Evolutionary conservation across 2,888 invertebrate genomes (phyloP), one percentile per base, ranked within the genome.

Genomic region (Conistra vaccinii): DNA sequence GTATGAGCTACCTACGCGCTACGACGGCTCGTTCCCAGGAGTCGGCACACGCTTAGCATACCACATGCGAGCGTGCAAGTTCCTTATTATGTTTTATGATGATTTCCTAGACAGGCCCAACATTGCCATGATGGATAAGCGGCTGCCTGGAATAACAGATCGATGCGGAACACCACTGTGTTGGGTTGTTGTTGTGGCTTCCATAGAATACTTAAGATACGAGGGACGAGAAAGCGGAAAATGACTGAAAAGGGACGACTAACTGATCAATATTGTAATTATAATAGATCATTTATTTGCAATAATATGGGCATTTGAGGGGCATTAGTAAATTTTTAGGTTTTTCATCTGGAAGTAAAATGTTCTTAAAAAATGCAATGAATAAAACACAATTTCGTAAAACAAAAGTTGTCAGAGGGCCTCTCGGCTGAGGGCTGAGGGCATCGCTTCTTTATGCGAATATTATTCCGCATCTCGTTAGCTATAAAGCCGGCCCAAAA

Each of bases 11-110:
- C 26, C 23, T n/a, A n/a, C n/a, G n/a, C n/a, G n/a, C n/a, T n/a
- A 0, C 20, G n/a, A 23, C 57, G 32, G 32, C 32, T 51, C 23
- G 73, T 84, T 84, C 86, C 77, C 85, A 85, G 69, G 63, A 61
- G 62, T 17, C 63, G 26, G 72, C 74, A 63, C 84, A 39, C 63
- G 76, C 65, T 57, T 12, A n/a, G 81, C 79, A 85, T 85, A 79
- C 26, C 9, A 58, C 51, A 74, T 55, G 66, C 35, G 71, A 12
- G 26, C 62, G 74, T 32, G 63, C 74, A 55, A 58, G 69, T 67
- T 81, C 75, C 73, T 78, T 48, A 65, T 70, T 62, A 57, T 66
- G 65, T 63, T 73, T 45, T 75, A 67, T 66, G 78, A 73, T 75
- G 67, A 66, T 71, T 68, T 71, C 61, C 69, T 53, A 62, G 73